These are phyloP conservation scores for Lytechinus pictus DNA, from an alignment of 35 echinoderm and acorn worm species.

Conservation along the genomic window DNA sequence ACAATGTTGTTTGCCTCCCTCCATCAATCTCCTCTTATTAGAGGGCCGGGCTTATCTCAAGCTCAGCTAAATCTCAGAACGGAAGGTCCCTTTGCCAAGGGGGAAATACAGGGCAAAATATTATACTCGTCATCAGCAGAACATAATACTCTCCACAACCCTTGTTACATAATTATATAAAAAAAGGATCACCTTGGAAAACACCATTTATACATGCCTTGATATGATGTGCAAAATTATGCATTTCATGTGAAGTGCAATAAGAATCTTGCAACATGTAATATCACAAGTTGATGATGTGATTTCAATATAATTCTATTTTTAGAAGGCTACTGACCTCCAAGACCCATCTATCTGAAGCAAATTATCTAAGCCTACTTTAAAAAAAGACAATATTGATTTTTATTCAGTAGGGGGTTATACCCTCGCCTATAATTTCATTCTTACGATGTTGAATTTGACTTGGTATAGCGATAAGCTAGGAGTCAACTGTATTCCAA, in stretches of 20 bases:
- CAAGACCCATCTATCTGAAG: background rate
- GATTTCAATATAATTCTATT: background rate
- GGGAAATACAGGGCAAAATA: background rate
- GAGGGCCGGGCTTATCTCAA: background rate
- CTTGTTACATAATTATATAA: background rate
- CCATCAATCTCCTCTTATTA: constrained; percentile 4
- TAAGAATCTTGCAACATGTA: background rate
- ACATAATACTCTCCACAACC: background rate
- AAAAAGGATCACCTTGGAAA: background rate
- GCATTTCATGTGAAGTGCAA: too few relatives aligned
- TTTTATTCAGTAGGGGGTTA: too few relatives aligned
- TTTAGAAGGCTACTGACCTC: background rate
- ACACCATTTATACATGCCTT: background rate
- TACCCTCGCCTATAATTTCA: too few relatives aligned
- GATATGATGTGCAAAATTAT: background rate
- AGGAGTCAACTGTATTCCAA: too few relatives aligned
- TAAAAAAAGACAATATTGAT: too few relatives aligned
- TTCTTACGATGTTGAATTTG: too few relatives aligned
- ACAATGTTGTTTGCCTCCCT: constrained; percentile 10
- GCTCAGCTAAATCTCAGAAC: background rate
- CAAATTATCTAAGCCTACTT: background rate
- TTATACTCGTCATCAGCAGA: background rate
- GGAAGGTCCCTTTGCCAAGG: background rate
- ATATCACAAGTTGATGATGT: background rate
- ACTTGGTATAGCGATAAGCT: too few relatives aligned